Percentiles rank a stretch among this genome's conserved stretches.
These are phyloP conservation scores for Muscicapa striata DNA, from an alignment of 2,797 vertebrate species.

Conservation along the genomic window DNA sequence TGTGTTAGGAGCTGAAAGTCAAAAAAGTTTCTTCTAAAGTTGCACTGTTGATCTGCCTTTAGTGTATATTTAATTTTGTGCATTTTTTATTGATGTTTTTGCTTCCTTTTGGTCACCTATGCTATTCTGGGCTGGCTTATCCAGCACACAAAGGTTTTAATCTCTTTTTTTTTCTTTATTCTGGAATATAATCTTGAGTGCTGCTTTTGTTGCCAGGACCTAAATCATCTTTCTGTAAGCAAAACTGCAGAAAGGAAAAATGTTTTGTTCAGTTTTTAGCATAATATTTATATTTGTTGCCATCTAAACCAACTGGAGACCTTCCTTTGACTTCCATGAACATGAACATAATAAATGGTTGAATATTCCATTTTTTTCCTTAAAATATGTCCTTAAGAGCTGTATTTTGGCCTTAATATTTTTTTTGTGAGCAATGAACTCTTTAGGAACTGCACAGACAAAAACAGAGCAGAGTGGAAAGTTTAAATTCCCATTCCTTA, in stretches of 20 bases:
- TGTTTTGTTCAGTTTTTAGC: rapidly evolving
- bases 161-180: not conserved
- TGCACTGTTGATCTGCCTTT: not conserved
- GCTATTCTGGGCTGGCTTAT: not conserved
- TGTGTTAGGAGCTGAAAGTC: not conserved
- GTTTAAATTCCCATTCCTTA: not conserved
- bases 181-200: not conserved
- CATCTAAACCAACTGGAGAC: not conserved
- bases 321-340: not conserved
- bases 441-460: not conserved
- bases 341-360: not conserved
- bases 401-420: not conserved
- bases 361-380: not conserved
- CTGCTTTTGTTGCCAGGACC: not conserved
- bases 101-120: not conserved
- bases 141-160: not conserved
- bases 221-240: not conserved
- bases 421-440: not conserved
- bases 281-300: not conserved
- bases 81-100: not conserved
- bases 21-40: not conserved
- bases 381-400: not conserved
- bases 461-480: not conserved
- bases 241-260: not conserved
- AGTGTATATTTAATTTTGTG: not conserved